Conservation (phyloP, 2,113 vertebrate species). For the Rousettus leschenaultii region DNA sequence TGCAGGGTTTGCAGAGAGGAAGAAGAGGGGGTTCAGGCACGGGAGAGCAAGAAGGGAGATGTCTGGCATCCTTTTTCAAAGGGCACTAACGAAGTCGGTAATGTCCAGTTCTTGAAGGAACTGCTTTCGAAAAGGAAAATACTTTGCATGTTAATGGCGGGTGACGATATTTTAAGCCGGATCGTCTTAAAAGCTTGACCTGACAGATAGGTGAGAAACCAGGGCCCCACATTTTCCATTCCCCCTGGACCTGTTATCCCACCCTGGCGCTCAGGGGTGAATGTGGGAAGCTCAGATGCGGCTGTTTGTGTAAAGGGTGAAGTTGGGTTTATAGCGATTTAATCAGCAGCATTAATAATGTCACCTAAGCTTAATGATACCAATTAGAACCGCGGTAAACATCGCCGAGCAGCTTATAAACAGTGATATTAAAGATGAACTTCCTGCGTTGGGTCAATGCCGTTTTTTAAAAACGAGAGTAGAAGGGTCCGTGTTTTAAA, state of each 20-base stretch:
- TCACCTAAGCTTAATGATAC: slow-evolving; percentile 85
- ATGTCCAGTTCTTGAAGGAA: not conserved
- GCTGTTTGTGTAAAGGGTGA: slow-evolving; percentile 79
- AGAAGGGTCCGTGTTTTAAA: slow-evolving; percentile 65
- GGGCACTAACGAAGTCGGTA: not conserved
- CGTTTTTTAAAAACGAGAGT: slow-evolving; percentile 52
- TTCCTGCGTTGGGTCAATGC: slow-evolving; percentile 76
- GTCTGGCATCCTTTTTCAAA: not conserved
- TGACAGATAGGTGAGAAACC: not conserved
- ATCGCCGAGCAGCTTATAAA: slow-evolving; percentile 81
- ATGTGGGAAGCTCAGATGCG: slow-evolving; percentile 58
- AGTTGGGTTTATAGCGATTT: slow-evolving; percentile 82
- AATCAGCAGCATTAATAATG: slow-evolving; percentile 87
- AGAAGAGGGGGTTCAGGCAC: accelerated
- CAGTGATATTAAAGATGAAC: slow-evolving; percentile 80
- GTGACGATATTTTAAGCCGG: not conserved
- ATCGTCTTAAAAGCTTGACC: not conserved
- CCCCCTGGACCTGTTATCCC: not conserved
- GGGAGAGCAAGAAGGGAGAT: not conserved
- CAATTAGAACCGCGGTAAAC: slow-evolving; percentile 86
- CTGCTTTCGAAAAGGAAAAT: not conserved
- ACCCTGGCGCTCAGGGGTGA: slow-evolving; percentile 1
- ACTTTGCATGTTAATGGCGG: not conserved
- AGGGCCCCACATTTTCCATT: not conserved
- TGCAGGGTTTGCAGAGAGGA: not conserved